A percentile compares a stretch with the other conserved stretches of the same genome.
Evolutionary conservation across 1,140 invertebrate species (phyloP).

Genomic region (Drosophila pruinosa): DNA sequence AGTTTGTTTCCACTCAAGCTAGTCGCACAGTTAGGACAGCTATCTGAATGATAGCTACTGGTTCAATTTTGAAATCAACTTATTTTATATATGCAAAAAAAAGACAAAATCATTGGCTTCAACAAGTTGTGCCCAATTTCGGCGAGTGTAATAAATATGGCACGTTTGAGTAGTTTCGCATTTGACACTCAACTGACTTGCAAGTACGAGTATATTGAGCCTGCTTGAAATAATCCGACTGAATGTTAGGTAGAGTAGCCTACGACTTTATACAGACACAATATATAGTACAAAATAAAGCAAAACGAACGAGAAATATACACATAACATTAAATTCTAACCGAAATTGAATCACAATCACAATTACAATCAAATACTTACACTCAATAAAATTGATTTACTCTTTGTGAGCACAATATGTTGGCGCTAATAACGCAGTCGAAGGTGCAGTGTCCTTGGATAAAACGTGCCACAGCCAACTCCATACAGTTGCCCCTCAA

Average conservation of each 20-base stretch:
- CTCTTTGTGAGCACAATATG: not conserved
- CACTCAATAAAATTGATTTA: not conserved
- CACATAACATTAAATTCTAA: not conserved
- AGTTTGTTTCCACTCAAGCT: too few species aligned
- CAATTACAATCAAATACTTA: not conserved
- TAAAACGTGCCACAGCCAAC: not conserved
- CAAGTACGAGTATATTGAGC: not conserved
- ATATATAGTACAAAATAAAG: not conserved
- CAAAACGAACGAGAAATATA: not conserved
- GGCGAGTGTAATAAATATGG: not conserved
- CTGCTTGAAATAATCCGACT: not conserved
- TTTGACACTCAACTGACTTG: not conserved
- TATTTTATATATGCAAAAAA: too few species aligned
- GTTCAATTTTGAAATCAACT: too few species aligned
- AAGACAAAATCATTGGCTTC: not conserved
- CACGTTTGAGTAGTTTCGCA: not conserved
- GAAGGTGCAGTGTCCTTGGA: conserved; percentile 1
- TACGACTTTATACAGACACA: not conserved
- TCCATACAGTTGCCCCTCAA: not conserved
- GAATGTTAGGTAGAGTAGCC: not conserved
- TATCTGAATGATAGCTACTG: too few species aligned
- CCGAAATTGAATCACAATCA: conserved; percentile 1
- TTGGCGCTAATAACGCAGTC: conserved; percentile 24
- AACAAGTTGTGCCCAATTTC: not conserved
- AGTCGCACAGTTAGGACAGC: too few species aligned